Evolutionary conservation across 2,113 vertebrate genomes (phyloP), one percentile per base, ranked within the genome.

Genomic region (Lucifuga dentata): DNA sequence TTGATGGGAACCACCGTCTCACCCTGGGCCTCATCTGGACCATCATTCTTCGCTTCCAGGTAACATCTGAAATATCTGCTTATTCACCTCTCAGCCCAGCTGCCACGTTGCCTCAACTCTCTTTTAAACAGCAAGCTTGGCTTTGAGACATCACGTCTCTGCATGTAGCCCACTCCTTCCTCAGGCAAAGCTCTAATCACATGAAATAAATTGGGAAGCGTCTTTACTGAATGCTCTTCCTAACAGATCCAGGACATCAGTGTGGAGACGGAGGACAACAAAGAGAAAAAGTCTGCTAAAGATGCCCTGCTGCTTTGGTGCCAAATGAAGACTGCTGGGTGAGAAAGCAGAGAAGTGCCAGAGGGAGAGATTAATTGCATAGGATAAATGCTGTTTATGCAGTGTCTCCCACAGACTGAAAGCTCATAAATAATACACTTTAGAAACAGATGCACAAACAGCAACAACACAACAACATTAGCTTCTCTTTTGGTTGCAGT

Each of bases 241-340:
- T 63, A 40, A 52, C 56, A 98, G 96, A 98, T 98, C 84, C 96
- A 98, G 70, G 96, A 98, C 86, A 98, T 98, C 86, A 98, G 96
- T 5, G 96, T 98, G 67, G 96, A 96, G 84, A 98, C 96, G 0
- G 96, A 93, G 70, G 96, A 98, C 88, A 98, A 96, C 86, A 96
- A 95, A 75, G 96, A 98, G 88, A 95, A 95, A 68, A 97, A 97
- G 67, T 98, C 96, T 0, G 96, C 96, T 76, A 98, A 98, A 91
- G 96, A 98, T 5, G 96, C 96, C 2, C 89, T 98, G 64, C 90
- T 97, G 70, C 92, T 97, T 35, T 98, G 96, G 96, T 98, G 96
- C 85, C 96, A 98, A 90, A 98, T 98, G 96, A 98, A 98, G 89
- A 98, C 96, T 0, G 96, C 96, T 0, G 96, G 95, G 95, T 97